Evolutionary conservation across 2,113 vertebrate species (phyloP).

Genomic region (Pangasianodon gigas): DNA sequence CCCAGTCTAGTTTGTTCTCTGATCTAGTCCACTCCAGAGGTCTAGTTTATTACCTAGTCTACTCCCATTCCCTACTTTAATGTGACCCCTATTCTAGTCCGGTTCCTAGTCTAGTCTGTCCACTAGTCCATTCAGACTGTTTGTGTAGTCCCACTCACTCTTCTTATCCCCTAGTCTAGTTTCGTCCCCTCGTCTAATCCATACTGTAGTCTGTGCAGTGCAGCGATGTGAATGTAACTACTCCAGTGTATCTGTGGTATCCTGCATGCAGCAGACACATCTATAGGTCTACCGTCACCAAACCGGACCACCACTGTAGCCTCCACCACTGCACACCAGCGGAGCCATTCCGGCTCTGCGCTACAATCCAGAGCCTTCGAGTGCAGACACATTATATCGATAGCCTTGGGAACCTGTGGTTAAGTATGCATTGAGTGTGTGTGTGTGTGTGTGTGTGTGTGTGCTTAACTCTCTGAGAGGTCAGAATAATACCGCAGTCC

Average conservation of each 20-base stretch:
- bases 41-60: background rate
- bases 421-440: background rate
- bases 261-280: background rate
- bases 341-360: background rate
- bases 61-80: background rate
- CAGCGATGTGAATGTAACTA: background rate
- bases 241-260: background rate
- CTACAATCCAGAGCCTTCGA: background rate
- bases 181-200: background rate
- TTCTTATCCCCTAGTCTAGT: background rate
- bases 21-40: background rate
- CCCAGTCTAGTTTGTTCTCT: background rate
- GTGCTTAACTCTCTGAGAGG: background rate
- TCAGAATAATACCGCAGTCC: conserved; percentile 10
- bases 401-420: background rate
- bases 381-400: background rate
- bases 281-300: background rate
- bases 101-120: background rate
- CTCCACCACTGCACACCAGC: background rate
- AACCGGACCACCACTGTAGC: background rate
- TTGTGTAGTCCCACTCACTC: background rate
- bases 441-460: background rate
- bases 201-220: background rate
- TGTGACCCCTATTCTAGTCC: background rate
- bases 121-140: background rate